phyloP scores from a whole-genome alignment of 35 echinoderm and acorn worm genomes.

The Lytechinus pictus region DNA sequence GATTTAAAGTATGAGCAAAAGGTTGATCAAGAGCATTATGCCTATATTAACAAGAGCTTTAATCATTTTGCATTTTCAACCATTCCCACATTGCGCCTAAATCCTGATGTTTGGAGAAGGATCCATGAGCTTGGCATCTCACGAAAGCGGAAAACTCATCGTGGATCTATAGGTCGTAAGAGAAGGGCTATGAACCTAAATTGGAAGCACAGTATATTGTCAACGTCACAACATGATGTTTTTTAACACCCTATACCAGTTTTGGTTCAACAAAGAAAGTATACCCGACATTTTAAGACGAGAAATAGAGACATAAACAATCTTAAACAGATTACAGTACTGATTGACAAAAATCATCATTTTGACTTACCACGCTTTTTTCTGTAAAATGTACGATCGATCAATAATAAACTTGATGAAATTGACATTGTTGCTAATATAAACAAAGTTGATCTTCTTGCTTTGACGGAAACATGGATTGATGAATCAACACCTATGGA shows the following conservation, averaged over 20 bases:
- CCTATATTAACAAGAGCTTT: neutral
- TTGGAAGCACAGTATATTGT: neutral
- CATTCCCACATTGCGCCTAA: neutral
- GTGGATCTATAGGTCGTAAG: neutral
- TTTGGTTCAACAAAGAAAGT: no score
- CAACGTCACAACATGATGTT: neutral
- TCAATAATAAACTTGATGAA: constrained; percentile 16
- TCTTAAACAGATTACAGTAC: neutral
- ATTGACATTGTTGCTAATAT: neutral
- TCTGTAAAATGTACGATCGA: neutral
- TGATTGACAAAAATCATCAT: neutral
- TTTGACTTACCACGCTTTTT: neutral
- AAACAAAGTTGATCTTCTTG: neutral
- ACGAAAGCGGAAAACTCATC: neutral
- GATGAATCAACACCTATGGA: neutral
- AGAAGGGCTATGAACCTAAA: neutral
- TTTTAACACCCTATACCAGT: no score
- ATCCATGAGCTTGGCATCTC: neutral
- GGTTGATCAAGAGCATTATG: neutral
- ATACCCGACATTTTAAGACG: neutral
- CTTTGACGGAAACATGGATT: neutral
- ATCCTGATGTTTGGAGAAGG: neutral
- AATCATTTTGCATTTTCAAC: neutral
- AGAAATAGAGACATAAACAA: neutral
- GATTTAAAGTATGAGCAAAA: neutral